Conservation (phyloP, 2,888 invertebrate genomes). For the Reticulitermes lucifugus region DNA sequence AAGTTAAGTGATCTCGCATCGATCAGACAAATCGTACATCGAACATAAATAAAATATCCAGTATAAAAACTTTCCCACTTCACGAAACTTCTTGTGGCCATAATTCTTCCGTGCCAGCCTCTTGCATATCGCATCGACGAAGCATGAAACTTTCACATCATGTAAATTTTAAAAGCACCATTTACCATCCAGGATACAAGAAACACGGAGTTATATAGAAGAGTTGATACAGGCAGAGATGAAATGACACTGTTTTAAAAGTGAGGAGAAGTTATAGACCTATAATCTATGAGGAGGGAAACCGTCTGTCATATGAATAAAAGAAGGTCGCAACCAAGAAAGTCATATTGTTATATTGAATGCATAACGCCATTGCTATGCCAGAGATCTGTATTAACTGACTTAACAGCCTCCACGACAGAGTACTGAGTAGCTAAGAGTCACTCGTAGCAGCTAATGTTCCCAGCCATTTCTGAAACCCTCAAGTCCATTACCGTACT, state of each 20-base stretch:
- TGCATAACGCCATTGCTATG: too few relatives aligned
- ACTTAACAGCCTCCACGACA: too few relatives aligned
- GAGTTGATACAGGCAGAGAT: background rate
- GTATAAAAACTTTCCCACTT: constrained; percentile 5
- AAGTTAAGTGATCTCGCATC: background rate
- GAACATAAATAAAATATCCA: constrained; percentile 7
- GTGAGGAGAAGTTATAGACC: background rate
- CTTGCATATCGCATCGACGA: background rate
- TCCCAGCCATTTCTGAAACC: too few relatives aligned
- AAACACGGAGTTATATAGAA: background rate
- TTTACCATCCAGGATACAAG: constrained; percentile 25
- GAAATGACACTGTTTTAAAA: background rate
- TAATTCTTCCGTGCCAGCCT: background rate
- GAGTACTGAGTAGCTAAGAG: too few relatives aligned
- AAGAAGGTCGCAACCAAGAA: too few relatives aligned
- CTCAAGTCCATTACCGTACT: too few relatives aligned
- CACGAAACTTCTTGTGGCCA: constrained; percentile 6
- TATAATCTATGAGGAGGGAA: background rate
- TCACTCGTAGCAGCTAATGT: too few relatives aligned
- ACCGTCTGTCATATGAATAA: too few relatives aligned
- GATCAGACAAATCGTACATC: constrained; percentile 4
- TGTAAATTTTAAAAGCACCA: constrained; percentile 44
- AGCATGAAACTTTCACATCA: constrained; percentile 24
- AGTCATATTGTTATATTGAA: too few relatives aligned
- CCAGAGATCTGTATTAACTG: too few relatives aligned